These are phyloP conservation scores for Xanthorhoe designata DNA, from an alignment of 2,888 invertebrate species.

Conservation along the genomic window DNA sequence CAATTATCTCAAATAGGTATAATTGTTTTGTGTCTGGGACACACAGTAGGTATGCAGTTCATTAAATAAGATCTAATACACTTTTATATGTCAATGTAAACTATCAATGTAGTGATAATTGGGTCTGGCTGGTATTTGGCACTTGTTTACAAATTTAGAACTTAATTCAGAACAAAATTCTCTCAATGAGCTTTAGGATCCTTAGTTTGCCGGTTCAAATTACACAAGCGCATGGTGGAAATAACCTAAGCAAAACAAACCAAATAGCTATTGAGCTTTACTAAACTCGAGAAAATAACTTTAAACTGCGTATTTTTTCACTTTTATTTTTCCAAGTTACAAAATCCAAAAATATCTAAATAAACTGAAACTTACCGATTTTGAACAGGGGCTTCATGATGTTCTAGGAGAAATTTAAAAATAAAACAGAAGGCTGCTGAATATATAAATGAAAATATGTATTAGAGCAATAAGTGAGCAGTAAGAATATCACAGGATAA, in stretches of 20 bases:
- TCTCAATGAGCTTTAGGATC: background rate
- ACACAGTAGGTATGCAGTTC: too few species aligned
- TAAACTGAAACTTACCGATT: slow-evolving; percentile 63
- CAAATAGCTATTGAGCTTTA: background rate
- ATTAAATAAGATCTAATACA: too few species aligned
- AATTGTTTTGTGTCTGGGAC: too few species aligned
- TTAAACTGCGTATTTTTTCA: background rate
- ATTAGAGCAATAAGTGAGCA: background rate
- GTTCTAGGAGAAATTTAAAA: slow-evolving; percentile 1
- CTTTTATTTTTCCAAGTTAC: too few species aligned
- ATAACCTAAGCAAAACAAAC: slow-evolving; percentile 34
- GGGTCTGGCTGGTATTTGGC: too few species aligned
- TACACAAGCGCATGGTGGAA: slow-evolving; percentile 46
- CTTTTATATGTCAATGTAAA: too few species aligned
- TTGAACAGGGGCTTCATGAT: slow-evolving; percentile 78
- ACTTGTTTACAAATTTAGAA: too few species aligned
- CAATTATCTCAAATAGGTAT: too few species aligned
- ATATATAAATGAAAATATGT: too few species aligned
- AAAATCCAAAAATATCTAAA: too few species aligned
- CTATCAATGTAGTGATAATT: too few species aligned
- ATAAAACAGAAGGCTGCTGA: slow-evolving; percentile 3
- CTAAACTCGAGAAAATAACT: background rate
- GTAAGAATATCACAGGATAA: background rate
- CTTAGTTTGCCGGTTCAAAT: slow-evolving; percentile 22
- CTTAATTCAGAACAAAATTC: background rate